Conservation (phyloP, 2,888 invertebrate genomes). For the Amaurobius ferox region DNA sequence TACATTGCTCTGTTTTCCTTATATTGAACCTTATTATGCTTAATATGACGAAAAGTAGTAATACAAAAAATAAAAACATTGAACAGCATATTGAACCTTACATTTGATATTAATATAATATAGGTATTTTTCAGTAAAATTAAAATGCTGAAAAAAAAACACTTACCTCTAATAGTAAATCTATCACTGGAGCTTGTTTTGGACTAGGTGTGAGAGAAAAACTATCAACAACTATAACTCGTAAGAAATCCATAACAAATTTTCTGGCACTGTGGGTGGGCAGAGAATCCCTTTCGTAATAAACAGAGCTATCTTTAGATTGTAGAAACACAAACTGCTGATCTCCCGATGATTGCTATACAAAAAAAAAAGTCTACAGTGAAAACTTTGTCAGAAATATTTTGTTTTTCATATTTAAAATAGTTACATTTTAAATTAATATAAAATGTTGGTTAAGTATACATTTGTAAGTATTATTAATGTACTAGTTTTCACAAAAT, state of each 20-base stretch:
- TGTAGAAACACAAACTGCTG: conserved; percentile 75
- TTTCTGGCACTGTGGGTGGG: conserved; percentile 89
- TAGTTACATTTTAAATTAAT: too few relatives aligned
- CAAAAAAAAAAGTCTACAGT: too few relatives aligned
- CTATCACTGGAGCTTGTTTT: conserved; percentile 77
- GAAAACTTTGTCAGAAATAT: too few relatives aligned
- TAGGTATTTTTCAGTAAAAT: too few relatives aligned
- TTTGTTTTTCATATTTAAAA: too few relatives aligned
- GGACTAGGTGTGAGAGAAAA: conserved; percentile 87
- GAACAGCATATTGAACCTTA: background rate
- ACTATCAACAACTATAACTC: conserved; percentile 95
- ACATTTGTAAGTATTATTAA: too few relatives aligned
- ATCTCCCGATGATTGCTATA: conserved; percentile 32
- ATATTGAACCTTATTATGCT: too few relatives aligned
- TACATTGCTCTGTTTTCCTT: too few relatives aligned
- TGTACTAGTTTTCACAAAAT: too few relatives aligned
- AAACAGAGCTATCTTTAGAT: conserved; percentile 72
- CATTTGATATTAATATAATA: background rate
- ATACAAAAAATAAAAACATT: background rate
- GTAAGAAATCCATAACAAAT: conserved; percentile 94
- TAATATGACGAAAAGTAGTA: too few relatives aligned
- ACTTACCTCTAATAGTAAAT: conserved; percentile 85
- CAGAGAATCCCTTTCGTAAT: conserved; percentile 76
- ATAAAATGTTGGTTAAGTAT: too few relatives aligned
- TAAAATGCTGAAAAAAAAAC: background rate